Base-by-base conservation (phyloP, 2,113 vertebrate species). In the Amphilophus citrinellus region DNA sequence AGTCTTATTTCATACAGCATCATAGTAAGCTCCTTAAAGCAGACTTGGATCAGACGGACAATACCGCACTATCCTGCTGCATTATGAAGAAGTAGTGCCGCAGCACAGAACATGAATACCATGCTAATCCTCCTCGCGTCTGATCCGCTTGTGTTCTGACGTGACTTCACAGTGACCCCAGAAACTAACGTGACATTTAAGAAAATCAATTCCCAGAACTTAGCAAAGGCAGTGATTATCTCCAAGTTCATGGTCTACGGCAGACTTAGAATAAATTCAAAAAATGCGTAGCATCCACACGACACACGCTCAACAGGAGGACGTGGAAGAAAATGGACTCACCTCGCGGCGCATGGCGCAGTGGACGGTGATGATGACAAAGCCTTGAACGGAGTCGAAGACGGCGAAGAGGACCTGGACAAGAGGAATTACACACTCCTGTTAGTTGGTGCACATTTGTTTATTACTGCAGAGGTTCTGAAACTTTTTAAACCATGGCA, bases 331-430 rank as follows among this genome's bases (percentile, higher is more conserved):
- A 58, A 6, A 7, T 4, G 37, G 24, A 89, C 96, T 95, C 88
- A 99, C 98, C 98, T 99, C 98, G 91, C 98, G 94, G 87, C 98
- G 98, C 95, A 99, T 97, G 80, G 98, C 98, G 83, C 98, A 99
- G 91, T 99, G 98, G 14, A 99, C 97, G 0, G 97, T 98, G 81
- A 99, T 98, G 96, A 99, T 98, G 95, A 99, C 98, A 53, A 98
- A 98, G 90, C 98, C 98, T 91, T 99, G 98, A 15, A 98, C 96
- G 0, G 98, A 99, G 95, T 99, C 98, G 83, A 98, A 98, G 90
- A 98, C 97, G 1, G 97, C 97, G 71, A 98, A 98, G 78, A 98
- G 97, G 92, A 98, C 97, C 96, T 98, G 96, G 83, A 96, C 96
- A 88, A 96, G 92, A 81, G 10, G 17, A 62, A 53, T 20, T 2